A percentile compares a stretch with the other conserved stretches of the same genome.
Evolutionary conservation across 2,888 invertebrate species (phyloP).

Genomic region (Trichopoda pennipes): DNA sequence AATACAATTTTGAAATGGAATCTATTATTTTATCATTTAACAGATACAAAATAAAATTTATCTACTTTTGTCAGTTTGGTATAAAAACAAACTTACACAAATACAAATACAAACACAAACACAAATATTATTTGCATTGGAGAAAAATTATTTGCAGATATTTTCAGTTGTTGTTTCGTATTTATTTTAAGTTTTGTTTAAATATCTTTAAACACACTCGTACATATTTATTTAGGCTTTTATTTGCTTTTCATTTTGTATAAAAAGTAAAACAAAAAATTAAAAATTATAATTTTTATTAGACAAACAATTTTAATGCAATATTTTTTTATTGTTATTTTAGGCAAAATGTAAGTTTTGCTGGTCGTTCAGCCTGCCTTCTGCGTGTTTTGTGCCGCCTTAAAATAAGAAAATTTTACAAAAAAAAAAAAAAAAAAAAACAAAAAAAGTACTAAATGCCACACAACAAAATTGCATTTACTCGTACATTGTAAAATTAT

Average conservation of each 20-base stretch:
- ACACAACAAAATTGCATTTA: constrained; percentile 42
- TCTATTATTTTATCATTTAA: constrained; percentile 50
- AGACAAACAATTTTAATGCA: constrained; percentile 9
- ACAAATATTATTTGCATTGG: constrained; percentile 23
- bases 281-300: constrained; percentile 15
- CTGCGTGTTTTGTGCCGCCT: not conserved
- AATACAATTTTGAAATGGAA: constrained; percentile 37
- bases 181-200: constrained; percentile 35
- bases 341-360: not conserved
- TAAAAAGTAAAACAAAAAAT: not conserved
- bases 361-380: not conserved
- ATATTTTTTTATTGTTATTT: constrained; percentile 23
- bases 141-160: constrained; percentile 34
- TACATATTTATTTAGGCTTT: constrained; percentile 11
- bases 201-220: constrained; percentile 31
- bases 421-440: not conserved
- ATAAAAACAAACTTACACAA: not conserved
- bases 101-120: not conserved
- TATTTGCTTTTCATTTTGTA: constrained; percentile 16
- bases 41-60: constrained; percentile 38
- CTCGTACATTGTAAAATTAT: constrained; percentile 42
- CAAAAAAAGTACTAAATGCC: constrained; percentile 14
- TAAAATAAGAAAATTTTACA: constrained; percentile 1
- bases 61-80: constrained; percentile 27
- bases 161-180: constrained; percentile 14